phyloP scores from a whole-genome alignment of 2,113 vertebrate genomes.

The Phaethornis superciliosus region DNA sequence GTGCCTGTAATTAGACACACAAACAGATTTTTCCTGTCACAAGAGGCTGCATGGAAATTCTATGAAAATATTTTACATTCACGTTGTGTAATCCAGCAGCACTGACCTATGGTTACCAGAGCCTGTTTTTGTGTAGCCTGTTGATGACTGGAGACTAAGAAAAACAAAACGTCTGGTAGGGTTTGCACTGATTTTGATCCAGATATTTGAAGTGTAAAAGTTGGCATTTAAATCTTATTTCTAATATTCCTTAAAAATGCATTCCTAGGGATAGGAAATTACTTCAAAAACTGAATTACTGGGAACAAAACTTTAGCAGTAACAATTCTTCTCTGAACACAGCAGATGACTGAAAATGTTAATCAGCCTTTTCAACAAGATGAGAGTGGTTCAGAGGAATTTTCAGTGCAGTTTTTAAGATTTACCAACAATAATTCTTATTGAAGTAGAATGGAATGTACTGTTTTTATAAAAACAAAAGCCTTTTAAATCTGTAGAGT shows the following conservation, averaged over 20 bases:
- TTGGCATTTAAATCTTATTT: neutral
- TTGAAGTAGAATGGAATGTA: neutral
- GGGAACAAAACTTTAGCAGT: neutral
- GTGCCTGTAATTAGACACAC: neutral
- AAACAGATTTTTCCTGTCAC: fast-evolving
- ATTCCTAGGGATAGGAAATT: neutral
- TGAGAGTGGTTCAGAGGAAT: neutral
- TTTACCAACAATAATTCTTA: neutral
- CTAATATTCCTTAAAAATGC: neutral
- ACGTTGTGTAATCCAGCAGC: neutral
- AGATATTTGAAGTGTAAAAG: neutral
- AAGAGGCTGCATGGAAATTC: neutral
- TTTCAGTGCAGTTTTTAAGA: neutral
- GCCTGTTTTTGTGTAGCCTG: neutral
- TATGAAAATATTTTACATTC: neutral
- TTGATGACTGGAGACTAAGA: neutral
- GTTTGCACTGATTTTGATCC: neutral
- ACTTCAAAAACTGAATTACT: neutral
- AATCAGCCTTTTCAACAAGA: neutral
- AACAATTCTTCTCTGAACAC: neutral
- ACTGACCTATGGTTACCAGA: neutral
- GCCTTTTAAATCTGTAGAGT: neutral
- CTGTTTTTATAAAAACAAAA: neutral
- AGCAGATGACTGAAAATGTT: neutral
- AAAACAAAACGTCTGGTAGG: neutral